phyloP scores from a whole-genome alignment of 1,140 invertebrate genomes.

The Frieseomelitta varia region DNA sequence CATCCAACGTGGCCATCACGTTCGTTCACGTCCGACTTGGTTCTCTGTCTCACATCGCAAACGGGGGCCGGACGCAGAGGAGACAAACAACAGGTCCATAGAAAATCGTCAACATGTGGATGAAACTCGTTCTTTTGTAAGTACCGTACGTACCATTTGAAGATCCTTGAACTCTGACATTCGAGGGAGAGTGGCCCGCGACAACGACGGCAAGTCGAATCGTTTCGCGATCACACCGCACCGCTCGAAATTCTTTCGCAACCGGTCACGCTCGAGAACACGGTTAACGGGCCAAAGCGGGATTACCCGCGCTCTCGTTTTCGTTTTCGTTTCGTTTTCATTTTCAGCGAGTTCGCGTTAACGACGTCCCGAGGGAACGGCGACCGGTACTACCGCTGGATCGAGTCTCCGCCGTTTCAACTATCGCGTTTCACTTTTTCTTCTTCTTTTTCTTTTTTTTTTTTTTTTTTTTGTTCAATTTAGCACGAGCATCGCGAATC shows the following conservation, averaged over 20 bases:
- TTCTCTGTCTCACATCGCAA: neutral
- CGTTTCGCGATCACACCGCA: neutral
- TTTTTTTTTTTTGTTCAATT: too few species aligned
- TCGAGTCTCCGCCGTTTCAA: neutral
- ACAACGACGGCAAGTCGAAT: neutral
- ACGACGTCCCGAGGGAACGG: neutral
- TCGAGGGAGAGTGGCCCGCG: neutral
- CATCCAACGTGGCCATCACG: neutral
- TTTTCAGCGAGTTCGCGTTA: neutral
- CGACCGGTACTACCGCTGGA: too few species aligned
- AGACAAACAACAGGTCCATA: slow-evolving; percentile 52
- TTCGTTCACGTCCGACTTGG: neutral
- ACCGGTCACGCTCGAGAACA: neutral
- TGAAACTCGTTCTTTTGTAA: slow-evolving; percentile 76
- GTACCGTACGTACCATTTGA: slow-evolving; percentile 55
- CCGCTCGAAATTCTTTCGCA: neutral
- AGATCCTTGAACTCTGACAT: neutral
- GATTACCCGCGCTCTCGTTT: neutral
- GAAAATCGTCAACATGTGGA: slow-evolving; percentile 77
- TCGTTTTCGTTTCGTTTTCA: slow-evolving; percentile 1
- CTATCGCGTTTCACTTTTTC: too few species aligned
- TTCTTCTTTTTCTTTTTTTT: too few species aligned
- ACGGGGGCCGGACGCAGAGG: neutral
- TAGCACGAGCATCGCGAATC: too few species aligned
- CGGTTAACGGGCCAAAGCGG: slow-evolving; percentile 8